These are phyloP conservation scores for Sarcophaga variegata DNA, from an alignment of 2,888 invertebrate genomes.

Conservation along the genomic window DNA sequence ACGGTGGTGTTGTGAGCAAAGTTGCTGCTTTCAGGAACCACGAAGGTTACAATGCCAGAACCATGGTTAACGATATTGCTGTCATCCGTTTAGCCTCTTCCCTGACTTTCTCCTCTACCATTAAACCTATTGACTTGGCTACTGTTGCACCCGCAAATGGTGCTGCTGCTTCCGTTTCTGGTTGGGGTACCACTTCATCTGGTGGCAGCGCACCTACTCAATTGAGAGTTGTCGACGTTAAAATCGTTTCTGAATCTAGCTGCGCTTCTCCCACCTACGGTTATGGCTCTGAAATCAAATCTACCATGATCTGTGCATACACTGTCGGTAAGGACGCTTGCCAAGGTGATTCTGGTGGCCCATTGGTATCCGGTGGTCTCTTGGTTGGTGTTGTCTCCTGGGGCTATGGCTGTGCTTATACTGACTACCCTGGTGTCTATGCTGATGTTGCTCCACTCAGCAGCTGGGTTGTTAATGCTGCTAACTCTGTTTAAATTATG, in stretches of 20 bases:
- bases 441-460: conserved; percentile 68
- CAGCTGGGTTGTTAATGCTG: conserved; percentile 71
- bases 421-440: conserved; percentile 76
- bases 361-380: conserved; percentile 72
- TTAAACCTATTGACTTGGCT: conserved; percentile 81
- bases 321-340: conserved; percentile 75
- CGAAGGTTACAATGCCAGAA: conserved; percentile 80
- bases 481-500: conserved; percentile 42
- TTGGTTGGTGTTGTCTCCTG: conserved; percentile 78
- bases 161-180: conserved; percentile 69
- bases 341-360: conserved; percentile 79
- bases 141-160: conserved; percentile 71
- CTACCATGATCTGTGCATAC: conserved; percentile 76
- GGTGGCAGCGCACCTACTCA: conserved; percentile 72
- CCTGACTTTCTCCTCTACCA: conserved; percentile 79
- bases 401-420: conserved; percentile 75
- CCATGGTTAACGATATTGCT: conserved; percentile 84
- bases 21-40: conserved; percentile 75
- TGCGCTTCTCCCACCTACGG: conserved; percentile 82
- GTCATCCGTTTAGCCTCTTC: conserved; percentile 82
- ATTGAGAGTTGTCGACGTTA: conserved; percentile 81
- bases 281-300: conserved; percentile 71
- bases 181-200: conserved; percentile 73
- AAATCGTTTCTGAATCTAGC: conserved; percentile 75
- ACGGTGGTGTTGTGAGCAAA: conserved; percentile 78